phyloP scores from a whole-genome alignment of 2,888 invertebrate genomes.

The Phania funesta region DNA sequence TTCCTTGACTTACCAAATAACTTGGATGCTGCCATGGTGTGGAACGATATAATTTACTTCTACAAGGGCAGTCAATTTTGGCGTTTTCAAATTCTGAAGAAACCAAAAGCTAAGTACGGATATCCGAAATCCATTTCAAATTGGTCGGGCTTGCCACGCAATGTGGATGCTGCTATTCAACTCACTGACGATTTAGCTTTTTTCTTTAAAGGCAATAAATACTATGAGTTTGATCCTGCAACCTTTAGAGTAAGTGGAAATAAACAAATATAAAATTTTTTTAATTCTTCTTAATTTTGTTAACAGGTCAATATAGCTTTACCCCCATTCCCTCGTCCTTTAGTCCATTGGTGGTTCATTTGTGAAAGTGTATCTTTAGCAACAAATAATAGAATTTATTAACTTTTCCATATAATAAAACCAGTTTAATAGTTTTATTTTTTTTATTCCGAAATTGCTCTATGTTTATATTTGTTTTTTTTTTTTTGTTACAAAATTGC shows the following conservation, averaged over 20 bases:
- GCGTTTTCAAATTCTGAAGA: slow-evolving; percentile 93
- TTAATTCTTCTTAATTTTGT: slow-evolving; percentile 24
- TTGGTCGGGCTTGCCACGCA: slow-evolving; percentile 95
- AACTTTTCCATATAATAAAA: no score
- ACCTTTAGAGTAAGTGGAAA: slow-evolving; percentile 92
- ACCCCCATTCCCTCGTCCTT: slow-evolving; percentile 93
- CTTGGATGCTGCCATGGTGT: slow-evolving; percentile 94
- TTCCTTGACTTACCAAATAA: slow-evolving; percentile 97
- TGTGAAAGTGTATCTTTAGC: no score
- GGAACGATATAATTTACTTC: slow-evolving; percentile 98
- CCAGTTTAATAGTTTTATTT: no score
- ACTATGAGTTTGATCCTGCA: slow-evolving; percentile 97
- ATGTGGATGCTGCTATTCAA: slow-evolving; percentile 92
- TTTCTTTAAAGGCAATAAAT: slow-evolving; percentile 95
- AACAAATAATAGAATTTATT: no score
- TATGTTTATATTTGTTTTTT: no score
- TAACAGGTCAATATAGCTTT: slow-evolving; percentile 90
- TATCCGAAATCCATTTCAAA: no score
- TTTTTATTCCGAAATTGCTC: no score
- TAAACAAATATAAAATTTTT: no score
- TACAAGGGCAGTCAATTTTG: slow-evolving; percentile 97
- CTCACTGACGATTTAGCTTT: slow-evolving; percentile 98
- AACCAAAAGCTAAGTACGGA: slow-evolving; percentile 91
- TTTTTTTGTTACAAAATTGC: no score
- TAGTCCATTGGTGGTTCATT: slow-evolving; percentile 96